Evolutionary conservation across 2,113 vertebrate genomes (phyloP).

Genomic region (Eulemur macaco): DNA sequence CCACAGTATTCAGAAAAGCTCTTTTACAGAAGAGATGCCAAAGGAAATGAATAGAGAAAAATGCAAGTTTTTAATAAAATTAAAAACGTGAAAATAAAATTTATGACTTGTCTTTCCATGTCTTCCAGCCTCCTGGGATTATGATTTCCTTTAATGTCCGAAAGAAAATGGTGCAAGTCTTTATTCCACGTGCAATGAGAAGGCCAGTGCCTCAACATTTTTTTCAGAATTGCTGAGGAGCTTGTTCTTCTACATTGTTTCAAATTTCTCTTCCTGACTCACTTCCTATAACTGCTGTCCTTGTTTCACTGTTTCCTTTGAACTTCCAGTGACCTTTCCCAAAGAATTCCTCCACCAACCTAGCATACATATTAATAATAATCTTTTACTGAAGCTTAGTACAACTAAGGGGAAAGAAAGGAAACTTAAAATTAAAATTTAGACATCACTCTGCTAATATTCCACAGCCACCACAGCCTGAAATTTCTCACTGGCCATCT

Average conservation of each 20-base stretch:
- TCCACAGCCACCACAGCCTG: not conserved
- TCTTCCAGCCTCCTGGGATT: not conserved
- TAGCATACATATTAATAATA: not conserved
- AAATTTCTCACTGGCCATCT: not conserved
- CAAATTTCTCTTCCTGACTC: not conserved
- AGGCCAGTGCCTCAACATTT: not conserved
- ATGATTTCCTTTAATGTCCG: not conserved
- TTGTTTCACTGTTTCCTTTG: not conserved
- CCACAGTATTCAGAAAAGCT: not conserved
- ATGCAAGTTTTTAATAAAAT: not conserved
- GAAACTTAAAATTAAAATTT: not conserved
- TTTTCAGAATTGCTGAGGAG: not conserved
- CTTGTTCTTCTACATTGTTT: not conserved
- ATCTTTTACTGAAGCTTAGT: not conserved
- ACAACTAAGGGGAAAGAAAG: not conserved
- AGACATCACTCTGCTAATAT: not conserved
- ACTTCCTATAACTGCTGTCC: not conserved
- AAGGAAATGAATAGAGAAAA: conserved; percentile 10
- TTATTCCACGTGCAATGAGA: not conserved
- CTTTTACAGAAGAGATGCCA: not conserved
- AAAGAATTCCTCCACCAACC: not conserved
- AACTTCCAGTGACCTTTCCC: not conserved
- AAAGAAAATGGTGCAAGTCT: not conserved
- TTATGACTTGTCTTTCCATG: not conserved
- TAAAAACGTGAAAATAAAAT: not conserved